Base-by-base conservation (phyloP, 2,888 invertebrate species). In the Metacarcinus magister region DNA sequence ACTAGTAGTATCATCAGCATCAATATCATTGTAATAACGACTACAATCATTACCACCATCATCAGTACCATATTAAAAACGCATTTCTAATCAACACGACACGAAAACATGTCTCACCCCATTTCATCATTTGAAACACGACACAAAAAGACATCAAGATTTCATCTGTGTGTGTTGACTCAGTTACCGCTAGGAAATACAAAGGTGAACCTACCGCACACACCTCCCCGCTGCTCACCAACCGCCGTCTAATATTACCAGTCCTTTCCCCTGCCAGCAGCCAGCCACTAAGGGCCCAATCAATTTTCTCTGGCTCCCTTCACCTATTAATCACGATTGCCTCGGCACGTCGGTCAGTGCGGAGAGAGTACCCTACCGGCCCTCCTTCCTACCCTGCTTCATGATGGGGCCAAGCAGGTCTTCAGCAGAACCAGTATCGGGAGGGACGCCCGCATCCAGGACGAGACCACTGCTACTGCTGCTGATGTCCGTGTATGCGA, bases 321-420 rank as follows among this genome's bases (percentile, higher is more conserved):
- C 32, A 82, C 82, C 32, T 82, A 82, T 82, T 82, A 82, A 82
- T 82, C 82, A 82, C 82, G 82, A 82, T 32, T 82, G 82, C 82
- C 82, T 82, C 32, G 82, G 32, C 32, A 82, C 82, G 32, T 82
- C 82, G 82, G 32, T 10, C 19, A 8, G 32, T 5, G 82, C 0
- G 32, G 32, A 8, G 28, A 0, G 8, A 13, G 32, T 67, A 67
- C 67, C 19, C 2, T 67, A 67, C 67, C 13, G 48, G 48, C 48
- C 48, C 13, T 48, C 48, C 48, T 48, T 48, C 48, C 48, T 48
- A 13, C 48, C 48, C 13, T 48, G 48, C 48, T 13, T 13, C 48
- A 13, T 48, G 48, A 13, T 48, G 48, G 48, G 48, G 48, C 13
- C 48, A 48, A 8, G 48, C 48, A 48, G 2, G 67, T 67, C 67